Evolutionary conservation across 2,113 vertebrate species (phyloP), one percentile per base, ranked within the genome.

Genomic region (Enhydra lutris): DNA sequence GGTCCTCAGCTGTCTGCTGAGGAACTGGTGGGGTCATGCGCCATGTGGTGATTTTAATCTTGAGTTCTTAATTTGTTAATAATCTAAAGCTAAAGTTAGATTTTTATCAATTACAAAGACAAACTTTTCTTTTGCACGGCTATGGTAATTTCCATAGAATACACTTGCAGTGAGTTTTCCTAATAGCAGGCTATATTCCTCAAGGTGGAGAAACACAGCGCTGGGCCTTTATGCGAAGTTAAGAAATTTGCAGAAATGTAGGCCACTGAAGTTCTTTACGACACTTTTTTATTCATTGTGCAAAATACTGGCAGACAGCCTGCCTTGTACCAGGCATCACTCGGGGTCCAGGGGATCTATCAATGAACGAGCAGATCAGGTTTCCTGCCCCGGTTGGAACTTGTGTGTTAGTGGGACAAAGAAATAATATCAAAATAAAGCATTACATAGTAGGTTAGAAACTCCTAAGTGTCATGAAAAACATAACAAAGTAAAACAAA

Each of bases 281-380:
- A 88, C 6, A 69, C 17, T 31, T 61, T 4, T 4, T 92, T 18
- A 57, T 31, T 85, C 69, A 81, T 88, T 71, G 26, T 90, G 47
- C 34, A 79, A 67, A 89, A 93, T 23, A 13, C 5, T 71, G 20
- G 6, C 20, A 52, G 50, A 82, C 34, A 50, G 42, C 7, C 69
- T 21, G 2, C 12, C 2, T 3, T 0, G 1, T 26, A 26, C 18
- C 7, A 81, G 45, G 55, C 31, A 50, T 12, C 6, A 2, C 39
- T 67, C 6, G 42, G n/a, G n/a, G 47, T 24, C 65, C 14, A 13
- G 0, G 9, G 39, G 24, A 36, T 36, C 20, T 14, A 74, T 55
- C 42, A 36, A 5, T 18, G n/a, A 86, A 52, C 5, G 29, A 31
- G 42, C 4, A 84, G 14, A 67, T 6, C 0, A 15, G 39, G 3